These are phyloP conservation scores for Malurus leucopterus DNA, from an alignment of 2,797 vertebrate species.

Conservation along the genomic window DNA sequence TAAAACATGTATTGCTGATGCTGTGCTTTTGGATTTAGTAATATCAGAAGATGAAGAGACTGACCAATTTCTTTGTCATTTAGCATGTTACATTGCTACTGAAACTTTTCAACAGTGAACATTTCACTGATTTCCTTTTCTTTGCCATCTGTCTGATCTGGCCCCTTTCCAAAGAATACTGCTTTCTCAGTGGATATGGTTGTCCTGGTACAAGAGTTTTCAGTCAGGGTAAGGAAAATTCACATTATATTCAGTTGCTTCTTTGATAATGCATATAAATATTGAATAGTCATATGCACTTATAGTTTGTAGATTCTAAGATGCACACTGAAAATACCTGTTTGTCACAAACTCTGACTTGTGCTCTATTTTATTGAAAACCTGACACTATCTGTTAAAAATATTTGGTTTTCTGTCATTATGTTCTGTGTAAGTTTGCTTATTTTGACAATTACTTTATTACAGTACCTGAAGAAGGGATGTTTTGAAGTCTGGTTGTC, in stretches of 20 bases:
- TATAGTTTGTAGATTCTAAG: conserved; percentile 25
- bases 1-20: neutral
- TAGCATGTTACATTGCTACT: conserved; percentile 72
- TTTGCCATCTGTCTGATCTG: conserved; percentile 89
- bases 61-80: conserved; percentile 72
- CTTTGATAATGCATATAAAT: conserved; percentile 57
- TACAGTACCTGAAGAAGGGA: conserved; percentile 35
- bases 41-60: conserved; percentile 74
- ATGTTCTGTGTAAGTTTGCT: conserved; percentile 37
- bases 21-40: conserved; percentile 35
- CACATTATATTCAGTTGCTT: conserved; percentile 57
- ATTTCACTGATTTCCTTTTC: conserved; percentile 80
- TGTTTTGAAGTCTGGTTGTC: conserved; percentile 1
- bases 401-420: conserved; percentile 15
- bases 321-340: neutral
- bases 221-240: conserved; percentile 80
- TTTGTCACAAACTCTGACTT: neutral
- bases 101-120: conserved; percentile 73
- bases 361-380: conserved; percentile 51
- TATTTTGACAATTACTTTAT: conserved; percentile 51
- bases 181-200: conserved; percentile 76
- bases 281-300: conserved; percentile 6
- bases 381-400: conserved; percentile 9
- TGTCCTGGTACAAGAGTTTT: conserved; percentile 84
- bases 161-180: conserved; percentile 81